Evolutionary conservation across 2,113 vertebrate species (phyloP).

Genomic region (Glaucomys volans): DNA sequence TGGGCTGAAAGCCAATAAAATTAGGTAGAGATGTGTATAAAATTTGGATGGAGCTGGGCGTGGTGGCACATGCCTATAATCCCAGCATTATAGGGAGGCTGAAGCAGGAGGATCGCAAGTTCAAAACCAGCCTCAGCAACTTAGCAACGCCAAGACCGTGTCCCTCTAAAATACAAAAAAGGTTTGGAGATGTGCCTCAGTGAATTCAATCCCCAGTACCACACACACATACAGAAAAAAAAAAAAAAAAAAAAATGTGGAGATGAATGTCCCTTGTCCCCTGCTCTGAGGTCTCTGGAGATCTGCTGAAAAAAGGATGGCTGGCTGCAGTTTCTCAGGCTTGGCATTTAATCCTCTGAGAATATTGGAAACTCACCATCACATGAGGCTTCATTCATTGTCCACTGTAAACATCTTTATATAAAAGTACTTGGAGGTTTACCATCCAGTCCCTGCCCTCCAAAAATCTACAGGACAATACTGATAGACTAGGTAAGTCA

Average conservation of each 20-base stretch:
- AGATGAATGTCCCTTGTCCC: neutral
- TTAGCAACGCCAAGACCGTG: no score
- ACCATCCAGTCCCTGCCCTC: conserved; percentile 12
- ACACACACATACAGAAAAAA: no score
- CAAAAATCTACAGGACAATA: neutral
- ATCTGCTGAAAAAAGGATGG: conserved; percentile 22
- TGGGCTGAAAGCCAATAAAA: neutral
- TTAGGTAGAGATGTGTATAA: neutral
- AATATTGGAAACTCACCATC: neutral
- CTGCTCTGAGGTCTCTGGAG: neutral
- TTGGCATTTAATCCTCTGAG: conserved; percentile 20
- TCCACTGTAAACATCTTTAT: neutral
- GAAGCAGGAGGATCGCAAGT: no score
- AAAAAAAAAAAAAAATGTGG: neutral
- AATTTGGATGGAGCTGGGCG: no score
- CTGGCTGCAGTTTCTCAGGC: conserved; percentile 38
- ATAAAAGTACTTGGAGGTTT: neutral
- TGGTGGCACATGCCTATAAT: no score
- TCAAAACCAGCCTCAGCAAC: no score
- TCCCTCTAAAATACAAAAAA: no score
- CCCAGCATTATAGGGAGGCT: no score
- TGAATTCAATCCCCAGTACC: no score
- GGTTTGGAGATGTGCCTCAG: no score
- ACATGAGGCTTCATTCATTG: neutral
- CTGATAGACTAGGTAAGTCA: neutral